Evolutionary conservation across 2,113 vertebrate species (phyloP), one percentile per base, ranked within the genome.

Genomic region (rabbit (Oryctolagus cuniculus)): DNA sequence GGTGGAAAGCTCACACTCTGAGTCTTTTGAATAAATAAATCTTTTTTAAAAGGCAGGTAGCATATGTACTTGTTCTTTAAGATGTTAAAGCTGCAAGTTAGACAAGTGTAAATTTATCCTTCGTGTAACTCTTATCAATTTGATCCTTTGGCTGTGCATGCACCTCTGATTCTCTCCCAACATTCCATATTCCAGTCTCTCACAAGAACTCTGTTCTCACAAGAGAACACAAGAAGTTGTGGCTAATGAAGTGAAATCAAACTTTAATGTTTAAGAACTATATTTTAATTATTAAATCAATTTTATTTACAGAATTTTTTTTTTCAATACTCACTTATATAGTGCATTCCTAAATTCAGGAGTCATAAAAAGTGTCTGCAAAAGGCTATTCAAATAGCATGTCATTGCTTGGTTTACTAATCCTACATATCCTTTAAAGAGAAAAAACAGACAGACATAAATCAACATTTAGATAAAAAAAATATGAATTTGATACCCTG

Each of bases 331-430:
- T 99, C 98, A 99, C 99, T 99, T 99, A 98, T 99, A 99, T 55
- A 99, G 98, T 0, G 99, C 99, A 98, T 99, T 99, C 98, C 99
- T 99, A 98, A 99, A 99, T 98, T 99, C 99, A 5, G 99, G 99
- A 93, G 99, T 99, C 99, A 99, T 99, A 98, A 99, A 99, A 96
- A 99, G 98, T 4, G 99, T 99, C 98, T 99, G 99, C 63, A 99
- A 98, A 93, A 99, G 99, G 98, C 99, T 99, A 98, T 99, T 99
- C 98, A 99, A 98, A 98, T 99, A 99, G 97, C 99, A 99, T 90
- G 99, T 99, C 99, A 99, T 99, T 69, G 99, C 99, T 97, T 99
- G 99, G 98, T 99, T 99, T 97, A 99, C 99, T 97, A 99, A 98
- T 83, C 99, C 99, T 91, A 99, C 99, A 66, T 99, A 99, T 95